These are phyloP conservation scores for Agapornis canus DNA, from an alignment of 2,797 vertebrate genomes.

Conservation along the genomic window DNA sequence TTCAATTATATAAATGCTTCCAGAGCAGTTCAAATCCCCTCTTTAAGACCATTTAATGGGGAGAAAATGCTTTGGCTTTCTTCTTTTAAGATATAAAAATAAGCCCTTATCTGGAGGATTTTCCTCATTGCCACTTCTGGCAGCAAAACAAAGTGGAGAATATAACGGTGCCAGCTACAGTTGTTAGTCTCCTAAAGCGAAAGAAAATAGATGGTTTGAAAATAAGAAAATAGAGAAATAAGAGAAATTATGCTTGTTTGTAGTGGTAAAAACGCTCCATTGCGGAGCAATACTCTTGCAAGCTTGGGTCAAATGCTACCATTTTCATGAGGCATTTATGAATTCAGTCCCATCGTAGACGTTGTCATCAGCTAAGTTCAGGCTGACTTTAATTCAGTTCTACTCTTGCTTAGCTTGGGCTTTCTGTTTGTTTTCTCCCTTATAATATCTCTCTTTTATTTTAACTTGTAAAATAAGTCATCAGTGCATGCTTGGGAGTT, in stretches of 20 bases:
- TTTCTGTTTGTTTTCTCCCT: background rate
- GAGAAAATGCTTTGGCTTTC: background rate
- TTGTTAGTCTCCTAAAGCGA: background rate
- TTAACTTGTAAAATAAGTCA: background rate
- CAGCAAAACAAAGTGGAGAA: background rate
- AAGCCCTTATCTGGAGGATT: background rate
- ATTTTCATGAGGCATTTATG: background rate
- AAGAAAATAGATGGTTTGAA: background rate
- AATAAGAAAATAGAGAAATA: background rate
- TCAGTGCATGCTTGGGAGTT: background rate
- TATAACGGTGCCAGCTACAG: rapidly evolving
- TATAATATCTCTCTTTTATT: background rate
- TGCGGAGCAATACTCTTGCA: background rate
- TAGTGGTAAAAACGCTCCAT: background rate
- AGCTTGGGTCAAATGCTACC: background rate
- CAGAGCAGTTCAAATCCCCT: conserved; percentile 36
- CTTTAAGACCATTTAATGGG: background rate
- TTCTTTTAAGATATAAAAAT: background rate
- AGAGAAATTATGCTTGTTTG: background rate
- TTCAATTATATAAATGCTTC: conserved; percentile 67
- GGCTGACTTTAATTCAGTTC: background rate
- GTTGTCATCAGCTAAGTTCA: background rate
- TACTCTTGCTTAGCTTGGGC: background rate
- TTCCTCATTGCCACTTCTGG: background rate
- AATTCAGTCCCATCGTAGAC: background rate